Evolutionary conservation across 2,797 vertebrate species (phyloP), one percentile per base, ranked within the genome.

Genomic region (Philypnodon macrostomus): DNA sequence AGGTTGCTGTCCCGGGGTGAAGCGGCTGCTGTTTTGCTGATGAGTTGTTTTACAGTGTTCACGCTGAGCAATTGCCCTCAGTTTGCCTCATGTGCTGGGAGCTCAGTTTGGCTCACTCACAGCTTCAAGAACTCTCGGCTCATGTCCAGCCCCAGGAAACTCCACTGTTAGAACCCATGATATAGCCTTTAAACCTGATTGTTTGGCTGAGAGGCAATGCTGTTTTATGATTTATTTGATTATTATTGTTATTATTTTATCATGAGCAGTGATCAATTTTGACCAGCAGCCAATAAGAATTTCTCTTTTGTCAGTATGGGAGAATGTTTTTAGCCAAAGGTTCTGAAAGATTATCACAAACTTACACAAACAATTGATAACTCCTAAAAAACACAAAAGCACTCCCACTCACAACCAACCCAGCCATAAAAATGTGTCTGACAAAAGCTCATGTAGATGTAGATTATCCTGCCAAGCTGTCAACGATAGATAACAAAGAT

Each of bases 1-100:
- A 50, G 71, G 69, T 73, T 74, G 59, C 62, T 45, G 73, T 79
- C 77, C 67, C 34, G 63, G 66, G 65, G 62, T 78, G 70, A 64
- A n/a, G 63, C 65, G 57, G 63, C 69, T 76, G 77, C 75, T 77
- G 70, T 81, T 84, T 76, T 70, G 79, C 82, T 81, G 83, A 86
- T 80, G 75, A 82, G 70, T 74, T 76, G 70, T 64, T 79, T 84
- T 74, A 48, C 56, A 54, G 66, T 12, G 59, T 55, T 84, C 79
- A 66, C 68, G 55, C 68, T 70, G 66, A 80, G 81, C 75, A 58
- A 70, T 79, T 81, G 81, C 76, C 81, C 85, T 67, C 69, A 53
- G 67, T 80, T 82, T 79, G 70, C 69, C 75, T 77, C 77, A 30
- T 53, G 71, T 33, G 71, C 39, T 57, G 62, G 61, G 70, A 81